phyloP scores from a whole-genome alignment of 2,888 invertebrate species.

The Drosophila incognita region DNA sequence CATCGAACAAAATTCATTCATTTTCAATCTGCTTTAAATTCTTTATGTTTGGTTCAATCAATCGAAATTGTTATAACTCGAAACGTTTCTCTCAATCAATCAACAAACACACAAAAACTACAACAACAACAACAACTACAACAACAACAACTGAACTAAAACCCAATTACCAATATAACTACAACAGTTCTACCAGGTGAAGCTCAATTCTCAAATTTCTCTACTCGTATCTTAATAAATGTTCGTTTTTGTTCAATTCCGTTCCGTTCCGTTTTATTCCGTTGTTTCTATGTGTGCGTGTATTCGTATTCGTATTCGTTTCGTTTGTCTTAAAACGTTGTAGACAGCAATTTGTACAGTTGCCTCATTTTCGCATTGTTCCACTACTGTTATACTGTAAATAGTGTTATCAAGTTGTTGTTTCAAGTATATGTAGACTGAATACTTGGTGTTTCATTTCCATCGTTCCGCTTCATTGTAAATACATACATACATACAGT shows the following conservation, averaged over 20 bases:
- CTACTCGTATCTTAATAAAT: slow-evolving; percentile 52
- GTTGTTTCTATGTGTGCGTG: slow-evolving; percentile 24
- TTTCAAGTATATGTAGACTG: not conserved
- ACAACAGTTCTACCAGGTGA: slow-evolving; percentile 83
- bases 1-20: slow-evolving; percentile 22
- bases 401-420: slow-evolving; percentile 3
- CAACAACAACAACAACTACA: slow-evolving; percentile 31
- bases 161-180: slow-evolving; percentile 48
- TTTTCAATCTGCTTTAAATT: slow-evolving; percentile 36
- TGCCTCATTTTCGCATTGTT: slow-evolving; percentile 31
- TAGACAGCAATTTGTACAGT: slow-evolving; percentile 31
- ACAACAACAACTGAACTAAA: slow-evolving; percentile 51
- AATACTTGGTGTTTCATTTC: slow-evolving; percentile 3
- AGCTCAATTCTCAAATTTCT: slow-evolving; percentile 73
- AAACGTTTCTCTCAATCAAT: slow-evolving; percentile 35
- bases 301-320: slow-evolving; percentile 22
- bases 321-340: slow-evolving; percentile 26
- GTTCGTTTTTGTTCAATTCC: slow-evolving; percentile 59
- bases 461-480: slow-evolving; percentile 14
- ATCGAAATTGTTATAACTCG: slow-evolving; percentile 33
- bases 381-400: slow-evolving; percentile 10
- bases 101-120: slow-evolving; percentile 18
- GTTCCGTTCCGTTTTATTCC: slow-evolving; percentile 47
- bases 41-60: slow-evolving; percentile 22
- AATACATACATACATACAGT: not conserved